Evolutionary conservation across 53 echinoderm and acorn worm genomes (phyloP), one percentile per base, ranked within the genome.

Genomic region (Henricia sp.): DNA sequence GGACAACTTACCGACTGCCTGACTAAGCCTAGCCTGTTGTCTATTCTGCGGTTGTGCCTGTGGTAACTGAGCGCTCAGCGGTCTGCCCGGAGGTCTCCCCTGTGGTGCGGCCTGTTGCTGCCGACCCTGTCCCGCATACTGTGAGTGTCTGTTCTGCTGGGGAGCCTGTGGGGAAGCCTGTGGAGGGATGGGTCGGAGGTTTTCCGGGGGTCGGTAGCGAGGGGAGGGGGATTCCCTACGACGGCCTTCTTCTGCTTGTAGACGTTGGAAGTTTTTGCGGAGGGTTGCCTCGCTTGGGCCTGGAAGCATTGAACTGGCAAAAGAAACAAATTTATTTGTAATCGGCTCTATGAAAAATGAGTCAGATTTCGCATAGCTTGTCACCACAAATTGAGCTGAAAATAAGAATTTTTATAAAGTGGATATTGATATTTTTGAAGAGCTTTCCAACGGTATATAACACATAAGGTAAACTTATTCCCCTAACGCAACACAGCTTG

Each of bases 221-320:
- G 91, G 55, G 17, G 90, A 64, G 0, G 88, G 91, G 48, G 80
- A 91, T 27, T 93, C 96, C 64, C 91, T 68, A 24, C 91, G 50
- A 0, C 95, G 86, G 1, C 91, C 95, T 20, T 86, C 91, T 53
- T 94, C 91, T 9, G 93, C 86, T 54, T 99, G 99, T 14, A 99
- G 84, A 32, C 94, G 92, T 46, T 92, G 94, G 77, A 99, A 99
- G 82, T 99, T 99, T 84, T 91, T 92, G 25, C 99, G 87, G 20
- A 99, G 87, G 16, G 99, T 99, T 9, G 99, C 95, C 84, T 99
- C 99, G 11, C 92, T 92, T 16, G 99, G 99, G 29, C 94, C 99
- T 0, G 94, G 99, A 37, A 99, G 74, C 85, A 99, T 99, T 27
- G 99, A 99, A 57, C 99, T 99, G 69, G 28, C n/a, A n/a, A n/a